Evolutionary conservation across 2,113 vertebrate species (phyloP).

Genomic region (Lipophrys pholis): DNA sequence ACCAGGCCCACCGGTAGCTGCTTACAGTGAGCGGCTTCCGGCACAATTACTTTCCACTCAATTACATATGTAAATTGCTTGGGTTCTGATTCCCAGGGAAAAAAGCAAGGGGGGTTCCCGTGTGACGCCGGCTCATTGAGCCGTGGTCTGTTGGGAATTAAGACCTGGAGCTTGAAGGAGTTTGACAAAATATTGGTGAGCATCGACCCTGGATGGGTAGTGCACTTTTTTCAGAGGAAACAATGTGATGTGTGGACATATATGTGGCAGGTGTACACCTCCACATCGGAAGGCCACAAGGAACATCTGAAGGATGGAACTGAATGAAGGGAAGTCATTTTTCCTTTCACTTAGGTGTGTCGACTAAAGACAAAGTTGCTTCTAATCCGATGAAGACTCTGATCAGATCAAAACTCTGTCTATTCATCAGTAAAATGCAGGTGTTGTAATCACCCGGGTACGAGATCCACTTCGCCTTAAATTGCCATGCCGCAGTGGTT

Average conservation of each 20-base stretch:
- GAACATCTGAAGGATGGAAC: no score
- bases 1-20: slow-evolving; percentile 5
- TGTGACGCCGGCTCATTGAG: slow-evolving; percentile 42
- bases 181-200: no score
- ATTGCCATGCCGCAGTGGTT: background rate
- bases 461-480: background rate
- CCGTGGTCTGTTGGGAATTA: slow-evolving; percentile 35
- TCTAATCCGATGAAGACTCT: background rate
- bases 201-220: background rate
- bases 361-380: no score
- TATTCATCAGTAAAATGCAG: background rate
- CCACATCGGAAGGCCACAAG: no score
- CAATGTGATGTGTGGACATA: no score
- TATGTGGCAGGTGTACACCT: no score
- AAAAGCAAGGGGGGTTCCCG: background rate
- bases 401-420: background rate
- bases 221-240: background rate
- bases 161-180: background rate
- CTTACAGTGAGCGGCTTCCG: slow-evolving; percentile 1
- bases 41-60: slow-evolving; percentile 64
- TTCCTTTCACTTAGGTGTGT: background rate
- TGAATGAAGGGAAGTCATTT: no score
- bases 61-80: slow-evolving; percentile 73
- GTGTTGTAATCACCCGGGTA: background rate
- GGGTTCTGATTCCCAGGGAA: slow-evolving; percentile 49